Base-by-base conservation (phyloP, 1,140 invertebrate genomes). In the Leptinotarsa lineolata region DNA sequence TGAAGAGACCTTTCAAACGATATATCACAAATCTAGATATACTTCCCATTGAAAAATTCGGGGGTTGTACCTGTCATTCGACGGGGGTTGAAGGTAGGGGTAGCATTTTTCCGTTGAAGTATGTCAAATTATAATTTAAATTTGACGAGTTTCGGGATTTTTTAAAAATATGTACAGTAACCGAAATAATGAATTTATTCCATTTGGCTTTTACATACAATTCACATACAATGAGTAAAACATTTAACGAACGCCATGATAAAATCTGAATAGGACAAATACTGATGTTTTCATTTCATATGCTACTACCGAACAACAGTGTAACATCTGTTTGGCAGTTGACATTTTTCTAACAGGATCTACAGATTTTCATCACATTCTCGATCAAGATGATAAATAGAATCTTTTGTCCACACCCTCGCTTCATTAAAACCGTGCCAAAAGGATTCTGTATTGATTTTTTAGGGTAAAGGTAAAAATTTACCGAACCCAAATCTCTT, bases 301-400 rank as follows among this genome's bases (percentile, higher is more conserved):
- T 30, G 16, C 5, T 16, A 24, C 24, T 64, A 30, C 61, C 3
- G 15, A 64, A 64, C n/a, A 13, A 15, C 61, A 21, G 13, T 21
- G 18, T 4, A 30, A 44, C 65, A 67, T 67, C 65, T 67, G 65
- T 46, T 67, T 16, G 11, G n/a, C n/a, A 67, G 18, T 67, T 67
- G 65, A 45, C 61, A 63, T 22, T 30, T 54, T 21, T 39, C 46
- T 69, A 69, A 69, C 68, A 69, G 68, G 68, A 69, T 69, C 68
- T 69, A 69, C 68, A 69, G 45, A 54, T 69, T 69, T 69, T 69
- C 68, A 59, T 69, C 68, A 69, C 68, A 16, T 69, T 69, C 39
- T 69, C 20, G 68, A 69, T 69, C 68, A 22, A 20, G 68, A 69
- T 58, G 68, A 69, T 58, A 69, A 69, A 69, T 58, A 54, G 46